Percentiles rank a stretch among this genome's conserved stretches.
Conservation (phyloP, 2,797 vertebrate species). For the Cephalopachus bancanus region DNA sequence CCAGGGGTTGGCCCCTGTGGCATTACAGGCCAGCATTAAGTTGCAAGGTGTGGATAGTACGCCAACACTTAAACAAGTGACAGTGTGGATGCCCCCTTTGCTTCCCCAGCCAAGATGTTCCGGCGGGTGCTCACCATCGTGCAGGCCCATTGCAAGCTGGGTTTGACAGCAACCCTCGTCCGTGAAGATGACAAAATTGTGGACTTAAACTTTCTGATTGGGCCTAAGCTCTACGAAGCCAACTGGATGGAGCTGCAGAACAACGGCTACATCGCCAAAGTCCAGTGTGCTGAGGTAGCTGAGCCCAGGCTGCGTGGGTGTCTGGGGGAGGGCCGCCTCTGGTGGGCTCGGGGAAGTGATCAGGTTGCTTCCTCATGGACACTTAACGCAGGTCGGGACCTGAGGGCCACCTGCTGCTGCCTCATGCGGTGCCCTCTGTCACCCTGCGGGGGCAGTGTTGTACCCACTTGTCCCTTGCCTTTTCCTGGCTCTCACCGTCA, state of each 20-base stretch:
- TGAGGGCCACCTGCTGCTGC: not conserved
- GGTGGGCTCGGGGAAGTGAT: not conserved
- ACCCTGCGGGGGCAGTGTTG: not conserved
- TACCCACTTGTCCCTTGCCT: not conserved
- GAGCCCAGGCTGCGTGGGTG: not conserved
- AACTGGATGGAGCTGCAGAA: slow-evolving; percentile 99
- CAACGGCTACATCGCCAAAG: slow-evolving; percentile 99
- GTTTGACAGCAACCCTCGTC: slow-evolving; percentile 97
- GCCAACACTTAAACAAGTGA: not conserved
- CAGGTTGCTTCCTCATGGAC: not conserved
- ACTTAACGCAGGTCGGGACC: not conserved
- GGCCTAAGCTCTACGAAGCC: slow-evolving; percentile 98
- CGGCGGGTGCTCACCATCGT: slow-evolving; percentile 98
- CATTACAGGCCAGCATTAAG: not conserved
- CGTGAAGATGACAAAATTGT: slow-evolving; percentile 99
- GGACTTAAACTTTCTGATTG: slow-evolving; percentile 98
- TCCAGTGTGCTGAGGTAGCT: slow-evolving; percentile 98
- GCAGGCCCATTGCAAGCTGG: slow-evolving; percentile 98
- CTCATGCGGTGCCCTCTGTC: rapidly evolving
- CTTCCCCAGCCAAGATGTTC: slow-evolving; percentile 96
- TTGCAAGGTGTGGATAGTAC: not conserved
- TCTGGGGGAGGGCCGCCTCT: not conserved
- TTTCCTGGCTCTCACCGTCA: too few relatives aligned
- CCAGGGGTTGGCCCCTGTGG: not conserved
- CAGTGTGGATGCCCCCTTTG: not conserved